Base-by-base conservation (phyloP, 92 coral and sea anemone species). In the Phenganax subtilis region DNA sequence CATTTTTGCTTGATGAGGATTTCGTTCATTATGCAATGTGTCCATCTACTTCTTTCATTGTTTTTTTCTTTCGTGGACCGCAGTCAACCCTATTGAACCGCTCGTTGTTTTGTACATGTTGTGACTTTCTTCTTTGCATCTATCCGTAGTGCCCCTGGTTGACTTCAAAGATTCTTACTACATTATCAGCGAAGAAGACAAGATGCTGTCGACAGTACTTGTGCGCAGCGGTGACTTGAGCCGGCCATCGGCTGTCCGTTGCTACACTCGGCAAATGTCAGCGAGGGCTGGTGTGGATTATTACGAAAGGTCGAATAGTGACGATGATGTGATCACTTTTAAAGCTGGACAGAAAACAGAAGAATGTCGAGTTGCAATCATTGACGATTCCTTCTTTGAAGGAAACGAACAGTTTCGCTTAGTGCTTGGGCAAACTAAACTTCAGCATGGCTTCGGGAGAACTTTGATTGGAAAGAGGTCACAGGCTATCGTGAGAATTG, bases 161-260 rank as follows among this genome's bases (percentile, higher is more conserved):
- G 92, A 91, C 87, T 94, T 94, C 81, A 89, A 86, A 55, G 51
- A 87, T 59, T 57, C 81, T 52, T 61, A 85, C 31, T 62, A 88
- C 58, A 78, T 79, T 8, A 65, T 86, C 83, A 79, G 80, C 56
- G 98, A 94, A 85, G 85, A 82, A 31, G 63, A 76, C 27, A 88
- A 88, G 9, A 78, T 88, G 28, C 59, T 88, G n/a, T 81, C 81
- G 60, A 92, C 91, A 6, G 57, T 75, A 51, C 86, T 94, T 64
- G 85, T 88, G 82, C 97, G 98, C 75, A 85, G 86, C 71, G 98
- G 98, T 55, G 98, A 94, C 86, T 80, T 94, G 67, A 69, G 88
- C 77, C 84, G 8, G 16, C 72, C 80, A 10, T 88, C 98, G 31
- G 56, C 89, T 27, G 94, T 94, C 31, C 87, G 92, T 37, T 94